A percentile compares a stretch with the other conserved stretches of the same genome.
These are phyloP conservation scores for Octopus bimaculoides DNA, from an alignment of 1,140 invertebrate species.

Conservation along the genomic window DNA sequence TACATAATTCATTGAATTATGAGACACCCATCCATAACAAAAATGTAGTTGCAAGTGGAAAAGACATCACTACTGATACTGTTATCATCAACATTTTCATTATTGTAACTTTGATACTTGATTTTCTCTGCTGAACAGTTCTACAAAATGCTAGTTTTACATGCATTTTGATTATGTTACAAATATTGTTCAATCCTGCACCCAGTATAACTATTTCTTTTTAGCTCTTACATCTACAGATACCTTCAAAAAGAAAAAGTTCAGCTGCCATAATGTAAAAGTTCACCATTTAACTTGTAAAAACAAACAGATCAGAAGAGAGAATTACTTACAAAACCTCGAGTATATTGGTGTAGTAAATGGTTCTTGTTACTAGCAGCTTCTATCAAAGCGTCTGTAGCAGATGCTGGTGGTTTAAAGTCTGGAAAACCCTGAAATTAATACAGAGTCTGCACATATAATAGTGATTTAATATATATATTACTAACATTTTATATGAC, in stretches of 20 bases:
- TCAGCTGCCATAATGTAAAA: not conserved
- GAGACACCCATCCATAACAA: too few relatives aligned
- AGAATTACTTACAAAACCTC: conserved; percentile 59
- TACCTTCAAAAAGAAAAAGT: not conserved
- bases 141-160: too few relatives aligned
- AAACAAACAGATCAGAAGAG: not conserved
- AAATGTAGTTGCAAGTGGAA: too few relatives aligned
- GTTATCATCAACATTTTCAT: too few relatives aligned
- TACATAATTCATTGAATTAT: too few relatives aligned
- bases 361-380: conserved; percentile 67
- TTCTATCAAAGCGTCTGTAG: conserved; percentile 76
- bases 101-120: too few relatives aligned
- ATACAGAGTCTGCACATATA: too few relatives aligned
- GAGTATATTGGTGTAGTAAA: conserved; percentile 83
- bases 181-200: not conserved
- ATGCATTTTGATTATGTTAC: too few relatives aligned
- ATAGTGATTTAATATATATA: too few relatives aligned
- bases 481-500: too few relatives aligned
- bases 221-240: not conserved
- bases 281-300: not conserved
- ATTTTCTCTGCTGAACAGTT: too few relatives aligned
- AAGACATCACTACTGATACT: too few relatives aligned
- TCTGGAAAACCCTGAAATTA: conserved; percentile 83
- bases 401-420: conserved; percentile 80
- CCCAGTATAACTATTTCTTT: not conserved